Conservation (phyloP, 2,888 invertebrate genomes). For the Oxystoma pomonae region DNA sequence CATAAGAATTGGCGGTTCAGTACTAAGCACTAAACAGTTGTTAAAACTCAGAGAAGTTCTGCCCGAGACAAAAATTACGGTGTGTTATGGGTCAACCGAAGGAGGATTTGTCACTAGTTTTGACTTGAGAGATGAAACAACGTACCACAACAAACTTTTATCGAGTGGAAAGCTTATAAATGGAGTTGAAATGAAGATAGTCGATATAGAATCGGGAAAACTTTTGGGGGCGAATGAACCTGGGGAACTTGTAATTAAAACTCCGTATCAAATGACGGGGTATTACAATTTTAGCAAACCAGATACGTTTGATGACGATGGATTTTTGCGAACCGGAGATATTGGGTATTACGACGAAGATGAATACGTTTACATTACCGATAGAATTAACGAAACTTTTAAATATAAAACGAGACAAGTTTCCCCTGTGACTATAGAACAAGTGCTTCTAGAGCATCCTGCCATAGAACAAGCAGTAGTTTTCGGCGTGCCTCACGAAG, state of each 20-base stretch:
- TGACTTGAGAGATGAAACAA: slow-evolving; percentile 9
- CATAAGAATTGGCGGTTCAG: slow-evolving; percentile 22
- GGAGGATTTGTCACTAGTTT: slow-evolving; percentile 9
- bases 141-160: slow-evolving; percentile 14
- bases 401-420: slow-evolving; percentile 51
- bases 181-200: slow-evolving; percentile 31
- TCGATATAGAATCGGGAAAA: slow-evolving; percentile 46
- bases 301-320: slow-evolving; percentile 44
- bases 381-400: slow-evolving; percentile 49
- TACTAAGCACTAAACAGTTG: not conserved
- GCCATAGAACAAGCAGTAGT: slow-evolving; percentile 32
- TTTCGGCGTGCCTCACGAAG: slow-evolving; percentile 31
- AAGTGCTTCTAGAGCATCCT: slow-evolving; percentile 32
- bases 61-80: not conserved
- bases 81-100: not conserved
- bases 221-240: slow-evolving; percentile 46
- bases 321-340: slow-evolving; percentile 52
- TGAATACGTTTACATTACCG: slow-evolving; percentile 48
- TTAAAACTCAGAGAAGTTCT: not conserved
- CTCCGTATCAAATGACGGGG: slow-evolving; percentile 38
- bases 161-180: slow-evolving; percentile 12
- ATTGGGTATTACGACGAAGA: slow-evolving; percentile 50
- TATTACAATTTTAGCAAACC: slow-evolving; percentile 48
- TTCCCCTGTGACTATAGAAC: slow-evolving; percentile 34
- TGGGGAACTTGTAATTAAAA: slow-evolving; percentile 53